phyloP scores from a whole-genome alignment of 2,797 vertebrate genomes.

The Typhlichthys eigenmanni region DNA sequence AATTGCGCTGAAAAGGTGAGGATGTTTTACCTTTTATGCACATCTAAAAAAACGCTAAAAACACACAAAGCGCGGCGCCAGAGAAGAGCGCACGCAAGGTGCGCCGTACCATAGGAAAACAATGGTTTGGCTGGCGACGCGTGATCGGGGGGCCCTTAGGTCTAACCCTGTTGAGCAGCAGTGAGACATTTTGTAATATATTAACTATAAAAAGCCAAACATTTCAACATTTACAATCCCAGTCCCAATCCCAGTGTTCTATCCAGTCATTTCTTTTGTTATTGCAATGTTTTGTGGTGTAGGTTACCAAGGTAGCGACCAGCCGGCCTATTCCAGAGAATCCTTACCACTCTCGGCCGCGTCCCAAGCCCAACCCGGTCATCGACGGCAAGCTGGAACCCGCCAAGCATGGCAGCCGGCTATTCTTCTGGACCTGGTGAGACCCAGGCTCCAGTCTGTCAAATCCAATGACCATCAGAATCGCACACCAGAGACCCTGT shows the following conservation, averaged over 20 bases:
- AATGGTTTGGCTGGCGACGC: too few relatives aligned
- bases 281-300: constrained; percentile 16
- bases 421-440: constrained; percentile 91
- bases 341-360: constrained; percentile 85
- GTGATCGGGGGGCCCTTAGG: too few relatives aligned
- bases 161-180: too few relatives aligned
- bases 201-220: too few relatives aligned
- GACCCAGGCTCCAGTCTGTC: constrained; percentile 9
- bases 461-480: constrained; percentile 27
- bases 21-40: too few relatives aligned
- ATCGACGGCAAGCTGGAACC: constrained; percentile 86
- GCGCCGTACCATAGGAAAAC: too few relatives aligned
- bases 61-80: too few relatives aligned
- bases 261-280: background rate
- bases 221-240: background rate
- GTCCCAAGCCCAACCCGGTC: constrained; percentile 84
- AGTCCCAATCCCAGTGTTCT: background rate
- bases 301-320: constrained; percentile 97
- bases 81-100: too few relatives aligned
- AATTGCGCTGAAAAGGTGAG: too few relatives aligned
- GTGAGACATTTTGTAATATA: too few relatives aligned
- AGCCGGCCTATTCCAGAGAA: constrained; percentile 88
- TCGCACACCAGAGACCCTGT: constrained; percentile 43
- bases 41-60: too few relatives aligned
- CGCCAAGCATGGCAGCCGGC: constrained; percentile 82